Evolutionary conservation across 2,888 invertebrate species (phyloP), one percentile per base, ranked within the genome.

Genomic region (Phengaris alcon): DNA sequence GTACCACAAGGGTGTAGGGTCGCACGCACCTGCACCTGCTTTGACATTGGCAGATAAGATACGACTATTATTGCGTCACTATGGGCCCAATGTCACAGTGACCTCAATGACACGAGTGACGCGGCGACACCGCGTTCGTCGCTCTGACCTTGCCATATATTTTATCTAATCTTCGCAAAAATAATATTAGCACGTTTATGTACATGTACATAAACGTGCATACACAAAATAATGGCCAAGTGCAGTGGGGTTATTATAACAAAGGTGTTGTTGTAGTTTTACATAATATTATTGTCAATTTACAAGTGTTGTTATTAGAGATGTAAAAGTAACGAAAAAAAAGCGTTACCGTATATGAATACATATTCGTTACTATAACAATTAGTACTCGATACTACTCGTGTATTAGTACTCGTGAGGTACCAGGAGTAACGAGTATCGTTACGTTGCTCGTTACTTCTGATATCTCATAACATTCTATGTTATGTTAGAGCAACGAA

Each of bases 21-120:
- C 90, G 86, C 83, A 79, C 81, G 84, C 90, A 92, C 92, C 91
- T 91, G 93, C 90, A 90, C 90, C 85, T 86, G 90, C 91, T 91
- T 85, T 91, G 91, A 93, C 93, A 89, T 91, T 92, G 91, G 83
- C 85, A 89, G 93, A 93, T 93, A 93, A 93, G 91, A 92, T 91
- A 91, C 85, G 86, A 88, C 88, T 91, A 91, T 92, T 92, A 92
- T 93, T 92, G 91, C 91, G 93, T 89, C 89, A 89, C 85, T 90
- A 90, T 90, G 90, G 84, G 85, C 83, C 90, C 93, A 93, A 93
- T 92, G 93, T 93, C 93, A 93, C 90, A 91, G 88, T 92, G 90
- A 93, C 93, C 93, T 92, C 89, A 93, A 90, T 93, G 93, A 90
- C 93, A 90, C 87, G 86, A 90, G 90, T 90, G 90, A 89, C 90